Evolutionary conservation across 2,797 vertebrate genomes (phyloP).

Genomic region (Schizopygopsis pylzovi): DNA sequence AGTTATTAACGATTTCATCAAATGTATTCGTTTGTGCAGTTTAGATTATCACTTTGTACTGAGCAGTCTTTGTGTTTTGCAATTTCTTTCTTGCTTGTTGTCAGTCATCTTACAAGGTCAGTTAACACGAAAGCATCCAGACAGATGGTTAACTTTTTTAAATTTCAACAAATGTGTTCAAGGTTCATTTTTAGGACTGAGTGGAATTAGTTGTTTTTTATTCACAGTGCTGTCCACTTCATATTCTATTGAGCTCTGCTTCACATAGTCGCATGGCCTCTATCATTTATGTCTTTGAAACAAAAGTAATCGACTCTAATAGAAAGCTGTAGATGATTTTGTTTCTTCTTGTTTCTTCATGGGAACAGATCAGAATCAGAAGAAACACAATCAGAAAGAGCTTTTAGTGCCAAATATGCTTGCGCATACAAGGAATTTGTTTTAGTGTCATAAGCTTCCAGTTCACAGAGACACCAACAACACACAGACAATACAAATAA

Average conservation of each 20-base stretch:
- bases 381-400: too few species aligned
- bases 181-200: not conserved
- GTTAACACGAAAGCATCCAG: constrained; percentile 9
- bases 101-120: constrained; percentile 10
- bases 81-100: not conserved
- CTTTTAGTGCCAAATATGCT: too few species aligned
- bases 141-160: not conserved
- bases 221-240: constrained; percentile 1
- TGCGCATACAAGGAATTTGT: too few species aligned
- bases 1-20: not conserved
- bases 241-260: not conserved
- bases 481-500: too few species aligned
- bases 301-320: not conserved
- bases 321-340: not conserved
- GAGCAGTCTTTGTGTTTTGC: not conserved
- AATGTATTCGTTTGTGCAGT: not conserved
- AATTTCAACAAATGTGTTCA: constrained; percentile 8
- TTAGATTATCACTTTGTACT: not conserved
- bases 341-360: not conserved
- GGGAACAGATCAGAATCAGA: not conserved
- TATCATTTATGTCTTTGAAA: not conserved
- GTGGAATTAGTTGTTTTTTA: not conserved
- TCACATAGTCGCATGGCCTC: not conserved
- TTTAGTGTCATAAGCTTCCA: too few species aligned
- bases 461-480: too few species aligned